phyloP scores from a whole-genome alignment of 1,140 invertebrate species.

The Drosophila ohnishii region DNA sequence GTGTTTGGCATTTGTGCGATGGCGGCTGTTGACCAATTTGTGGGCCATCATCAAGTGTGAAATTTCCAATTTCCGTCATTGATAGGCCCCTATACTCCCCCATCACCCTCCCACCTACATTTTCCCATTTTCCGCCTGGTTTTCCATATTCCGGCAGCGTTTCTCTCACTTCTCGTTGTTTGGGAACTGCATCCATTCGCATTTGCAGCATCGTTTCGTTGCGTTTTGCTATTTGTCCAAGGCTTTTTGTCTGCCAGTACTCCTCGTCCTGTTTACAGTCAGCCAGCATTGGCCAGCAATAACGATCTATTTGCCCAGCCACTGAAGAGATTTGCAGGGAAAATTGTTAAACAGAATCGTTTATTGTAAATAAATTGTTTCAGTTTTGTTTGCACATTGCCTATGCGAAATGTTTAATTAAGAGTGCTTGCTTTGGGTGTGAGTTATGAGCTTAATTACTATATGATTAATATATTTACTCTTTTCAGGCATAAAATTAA shows the following conservation, averaged over 20 bases:
- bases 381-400: slow-evolving; percentile 16
- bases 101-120: not conserved
- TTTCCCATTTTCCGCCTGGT: not conserved
- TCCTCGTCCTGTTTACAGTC: slow-evolving; percentile 26
- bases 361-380: slow-evolving; percentile 43
- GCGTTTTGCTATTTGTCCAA: slow-evolving; percentile 52
- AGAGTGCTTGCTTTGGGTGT: slow-evolving; percentile 1
- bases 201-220: slow-evolving; percentile 53
- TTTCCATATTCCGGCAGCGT: slow-evolving; percentile 17
- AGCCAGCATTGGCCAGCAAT: slow-evolving; percentile 32
- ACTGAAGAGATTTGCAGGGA: slow-evolving; percentile 41
- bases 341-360: slow-evolving; percentile 35
- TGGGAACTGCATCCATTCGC: slow-evolving; percentile 23
- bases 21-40: slow-evolving; percentile 74
- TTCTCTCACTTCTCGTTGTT: slow-evolving; percentile 28
- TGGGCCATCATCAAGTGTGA: slow-evolving; percentile 79
- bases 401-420: slow-evolving; percentile 22
- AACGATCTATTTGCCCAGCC: slow-evolving; percentile 63
- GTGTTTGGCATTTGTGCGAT: slow-evolving; percentile 41
- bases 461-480: not conserved
- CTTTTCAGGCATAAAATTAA: not conserved
- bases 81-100: slow-evolving; percentile 7
- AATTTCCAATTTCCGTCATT: slow-evolving; percentile 76
- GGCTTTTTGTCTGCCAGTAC: slow-evolving; percentile 27
- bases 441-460: not conserved